phyloP scores from a whole-genome alignment of 1,140 invertebrate species.

The Bacillus rossius region DNA sequence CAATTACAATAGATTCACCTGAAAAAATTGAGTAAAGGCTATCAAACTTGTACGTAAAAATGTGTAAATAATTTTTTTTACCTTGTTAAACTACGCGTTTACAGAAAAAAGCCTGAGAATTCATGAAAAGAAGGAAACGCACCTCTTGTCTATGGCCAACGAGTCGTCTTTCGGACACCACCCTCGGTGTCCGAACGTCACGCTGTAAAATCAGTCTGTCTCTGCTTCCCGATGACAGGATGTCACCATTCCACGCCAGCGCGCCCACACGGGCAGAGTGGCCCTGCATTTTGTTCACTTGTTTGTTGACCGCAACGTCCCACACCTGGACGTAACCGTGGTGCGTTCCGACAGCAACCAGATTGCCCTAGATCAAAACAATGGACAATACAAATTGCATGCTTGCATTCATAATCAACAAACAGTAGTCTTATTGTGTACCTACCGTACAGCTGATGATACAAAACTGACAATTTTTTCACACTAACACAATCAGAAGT shows the following conservation, averaged over 20 bases:
- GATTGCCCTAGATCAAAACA: slow-evolving; percentile 60
- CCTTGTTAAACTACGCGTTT: not conserved
- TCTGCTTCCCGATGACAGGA: slow-evolving; percentile 92
- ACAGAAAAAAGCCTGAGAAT: no score
- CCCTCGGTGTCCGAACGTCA: slow-evolving; percentile 83
- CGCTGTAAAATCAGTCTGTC: slow-evolving; percentile 92
- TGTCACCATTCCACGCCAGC: slow-evolving; percentile 96
- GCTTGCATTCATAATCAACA: no score
- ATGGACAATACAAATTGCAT: no score
- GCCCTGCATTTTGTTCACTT: slow-evolving; percentile 86
- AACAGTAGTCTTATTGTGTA: no score
- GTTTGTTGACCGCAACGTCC: slow-evolving; percentile 94
- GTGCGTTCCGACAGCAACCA: slow-evolving; percentile 97
- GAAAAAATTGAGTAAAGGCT: no score
- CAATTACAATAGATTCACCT: no score
- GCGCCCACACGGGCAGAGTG: slow-evolving; percentile 92
- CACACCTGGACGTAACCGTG: slow-evolving; percentile 96
- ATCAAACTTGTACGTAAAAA: no score
- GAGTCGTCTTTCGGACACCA: slow-evolving; percentile 67
- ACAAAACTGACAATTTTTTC: no score
- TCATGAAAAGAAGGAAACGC: not conserved
- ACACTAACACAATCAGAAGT: no score
- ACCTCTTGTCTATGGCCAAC: slow-evolving; percentile 96
- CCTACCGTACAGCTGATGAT: no score
- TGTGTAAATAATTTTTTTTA: not conserved